Evolutionary conservation across 2,888 invertebrate genomes (phyloP), one percentile per base, ranked within the genome.

Genomic region (Hanleya hanleyi): DNA sequence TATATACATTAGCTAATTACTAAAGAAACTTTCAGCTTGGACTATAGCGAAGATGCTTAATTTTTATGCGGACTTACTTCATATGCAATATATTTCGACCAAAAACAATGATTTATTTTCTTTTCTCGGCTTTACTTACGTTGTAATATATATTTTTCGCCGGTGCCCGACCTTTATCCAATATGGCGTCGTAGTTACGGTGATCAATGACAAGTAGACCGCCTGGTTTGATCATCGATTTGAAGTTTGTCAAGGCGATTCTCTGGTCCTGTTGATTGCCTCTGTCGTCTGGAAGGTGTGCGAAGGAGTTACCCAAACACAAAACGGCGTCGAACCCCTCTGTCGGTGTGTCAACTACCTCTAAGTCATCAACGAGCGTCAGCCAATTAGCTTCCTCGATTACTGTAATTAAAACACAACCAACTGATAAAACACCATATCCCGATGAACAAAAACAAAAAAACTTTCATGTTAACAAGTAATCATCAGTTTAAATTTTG

Each of bases 311-410:
- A 64, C 97, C 97, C 68, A 97, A 92, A 87, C 96, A 96, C 78
- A 97, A 94, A 37, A 97, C 96, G 0, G 96, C 96, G 91, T 97
- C 97, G 87, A 96, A 97, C 2, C 67, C 76, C n/a, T 64, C 93
- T 9, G 81, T 80, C 22, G 50, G 61, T 5, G 51, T 70, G 12
- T 69, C 29, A 7, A 78, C 29, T 15, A 92, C 93, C 67, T 93
- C 91, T 37, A 96, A 93, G 86, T 96, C 96, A 41, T 94, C 93
- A 4, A 94, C 93, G 1, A 97, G 88, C 0, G 95, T 95, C 82
- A 96, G 91, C 97, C 97, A 97, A 89, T 96, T 96, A 0, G 96
- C 96, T 92, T 97, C 96, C 89, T 97, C 96, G 85, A 97, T 96
- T 29, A 95, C 96, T 97, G 89, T 4, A 77, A 77, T n/a, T 15